Evolutionary conservation across 30 jellyfish, hydroid and myxozoan species (phyloP).

Genomic region (Cassiopea andromeda): DNA sequence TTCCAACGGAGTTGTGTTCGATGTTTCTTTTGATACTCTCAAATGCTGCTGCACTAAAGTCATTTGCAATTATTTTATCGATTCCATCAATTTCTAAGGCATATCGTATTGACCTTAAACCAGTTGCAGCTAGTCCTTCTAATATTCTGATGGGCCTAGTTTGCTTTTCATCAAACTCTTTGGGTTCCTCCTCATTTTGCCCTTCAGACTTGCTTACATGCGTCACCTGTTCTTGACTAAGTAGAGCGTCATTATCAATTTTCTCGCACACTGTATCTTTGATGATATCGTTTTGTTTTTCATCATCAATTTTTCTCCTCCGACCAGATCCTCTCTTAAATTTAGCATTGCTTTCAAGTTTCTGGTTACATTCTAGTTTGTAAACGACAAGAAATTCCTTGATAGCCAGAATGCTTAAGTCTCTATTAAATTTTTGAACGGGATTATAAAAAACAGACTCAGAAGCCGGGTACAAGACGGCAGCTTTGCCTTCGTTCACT

Average conservation of each 20-base stretch:
- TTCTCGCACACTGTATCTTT: background rate
- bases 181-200: background rate
- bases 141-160: conserved; percentile 35
- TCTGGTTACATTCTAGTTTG: background rate
- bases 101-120: conserved; percentile 90
- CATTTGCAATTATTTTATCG: conserved; percentile 81
- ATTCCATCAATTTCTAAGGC: conserved; percentile 82
- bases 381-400: conserved; percentile 43
- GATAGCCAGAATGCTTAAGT: conserved; percentile 80
- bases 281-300: background rate
- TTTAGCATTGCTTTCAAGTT: background rate
- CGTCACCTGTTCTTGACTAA: background rate
- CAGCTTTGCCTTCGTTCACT: conserved; percentile 91
- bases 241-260: background rate
- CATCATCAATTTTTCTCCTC: background rate
- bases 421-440: conserved; percentile 95
- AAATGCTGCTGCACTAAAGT: conserved; percentile 85
- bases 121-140: conserved; percentile 98
- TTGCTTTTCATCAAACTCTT: background rate
- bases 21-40: conserved; percentile 73
- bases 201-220: background rate
- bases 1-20: conserved; percentile 63
- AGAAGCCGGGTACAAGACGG: conserved; percentile 67
- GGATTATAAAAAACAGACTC: conserved; percentile 88
- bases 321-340: background rate